Base-by-base conservation (phyloP, 1,140 invertebrate genomes). In the Tachypleus tridentatus region DNA sequence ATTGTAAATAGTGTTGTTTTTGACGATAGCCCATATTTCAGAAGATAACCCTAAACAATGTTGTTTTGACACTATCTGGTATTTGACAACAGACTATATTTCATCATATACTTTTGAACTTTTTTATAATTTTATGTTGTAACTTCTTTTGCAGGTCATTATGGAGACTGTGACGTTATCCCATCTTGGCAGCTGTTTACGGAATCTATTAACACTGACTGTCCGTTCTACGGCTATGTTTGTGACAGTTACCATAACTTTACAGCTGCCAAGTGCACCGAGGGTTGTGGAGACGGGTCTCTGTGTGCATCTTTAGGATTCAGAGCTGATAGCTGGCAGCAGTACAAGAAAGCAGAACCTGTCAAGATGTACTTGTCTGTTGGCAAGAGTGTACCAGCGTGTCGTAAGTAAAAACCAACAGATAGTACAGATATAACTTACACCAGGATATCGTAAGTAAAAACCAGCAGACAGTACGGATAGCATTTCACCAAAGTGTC, bases 141-240 rank as follows among this genome's bases (percentile, higher is more conserved):
- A 29, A 29, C 2, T 29, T 29, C 29, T 29, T 29, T 29, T 29
- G 29, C 29, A 48, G 82, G 86, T 63, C 82, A 86, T 68, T 89
- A 86, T 72, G 77, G 93, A 2, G 84, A 87, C 10, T 94, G 91
- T 74, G 88, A 91, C 74, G 91, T 93, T 73, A 82, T 91, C 49
- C 78, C 90, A 56, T 88, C 88, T 67, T 85, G 90, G 71, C 85
- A 91, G 69, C 87, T 86, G 72, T 95, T 93, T 73, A 87, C 83
- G 1, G 91, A 95, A 74, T 92, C 88, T 63, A 86, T 96, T 59
- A 85, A 85, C 10, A 68, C 79, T 52, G 83, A 86, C 49, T 94
- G 91, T 71, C 77, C 82, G 4, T 87, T 86, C n/a, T 91, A 84
- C 53, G 72, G 68, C n/a, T 68, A 58, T 51, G 70, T 62, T 53